phyloP scores from a whole-genome alignment of 2,113 vertebrate species.

The Montifringilla adamsi region DNA sequence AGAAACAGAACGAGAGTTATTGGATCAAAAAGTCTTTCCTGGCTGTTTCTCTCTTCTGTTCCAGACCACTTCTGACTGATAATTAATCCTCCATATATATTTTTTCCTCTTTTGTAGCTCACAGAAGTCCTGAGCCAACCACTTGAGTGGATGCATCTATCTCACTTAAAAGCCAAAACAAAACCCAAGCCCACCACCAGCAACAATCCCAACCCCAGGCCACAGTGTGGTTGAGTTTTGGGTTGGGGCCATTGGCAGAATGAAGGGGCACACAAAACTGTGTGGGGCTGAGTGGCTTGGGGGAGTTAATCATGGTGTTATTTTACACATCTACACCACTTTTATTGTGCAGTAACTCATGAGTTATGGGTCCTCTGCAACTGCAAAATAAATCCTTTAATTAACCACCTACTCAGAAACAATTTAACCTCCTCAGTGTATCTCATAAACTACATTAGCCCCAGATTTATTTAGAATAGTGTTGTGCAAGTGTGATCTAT shows the following conservation, averaged over 20 bases:
- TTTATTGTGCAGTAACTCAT: conserved; percentile 70
- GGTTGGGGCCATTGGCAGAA: background rate
- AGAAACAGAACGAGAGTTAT: background rate
- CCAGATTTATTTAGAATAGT: conserved; percentile 57
- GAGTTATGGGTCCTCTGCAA: conserved; percentile 68
- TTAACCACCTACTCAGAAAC: conserved; percentile 70
- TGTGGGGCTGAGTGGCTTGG: background rate
- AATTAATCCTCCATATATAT: background rate
- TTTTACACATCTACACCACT: conserved; percentile 69
- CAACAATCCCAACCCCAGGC: background rate
- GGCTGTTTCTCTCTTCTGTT: background rate
- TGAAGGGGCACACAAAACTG: background rate
- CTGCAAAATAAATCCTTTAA: conserved; percentile 73
- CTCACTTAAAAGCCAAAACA: background rate
- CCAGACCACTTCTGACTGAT: background rate
- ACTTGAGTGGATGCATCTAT: background rate
- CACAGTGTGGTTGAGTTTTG: background rate
- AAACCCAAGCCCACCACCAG: background rate
- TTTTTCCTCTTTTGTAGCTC: background rate
- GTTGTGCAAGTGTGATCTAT: conserved; percentile 41
- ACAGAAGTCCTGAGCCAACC: background rate
- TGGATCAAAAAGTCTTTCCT: background rate
- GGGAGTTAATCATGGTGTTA: conserved; percentile 46
- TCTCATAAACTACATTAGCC: conserved; percentile 65
- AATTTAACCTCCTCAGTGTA: conserved; percentile 64